Base-by-base conservation (phyloP, 2,888 invertebrate species). In the Rotaria socialis region DNA sequence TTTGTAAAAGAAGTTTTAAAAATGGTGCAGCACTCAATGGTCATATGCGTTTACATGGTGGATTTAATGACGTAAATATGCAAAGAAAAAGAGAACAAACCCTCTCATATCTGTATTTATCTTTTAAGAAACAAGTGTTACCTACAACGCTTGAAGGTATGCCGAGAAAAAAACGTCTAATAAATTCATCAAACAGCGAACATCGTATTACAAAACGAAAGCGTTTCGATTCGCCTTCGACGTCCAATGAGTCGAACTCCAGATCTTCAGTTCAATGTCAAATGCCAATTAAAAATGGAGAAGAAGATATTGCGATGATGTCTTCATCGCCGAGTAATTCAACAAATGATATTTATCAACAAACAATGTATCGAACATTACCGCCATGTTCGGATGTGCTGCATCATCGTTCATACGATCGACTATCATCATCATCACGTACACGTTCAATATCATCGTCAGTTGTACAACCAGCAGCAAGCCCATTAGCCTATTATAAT, bases 1-100 rank as follows among this genome's bases (percentile, higher is more conserved):
- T 97, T 87, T 98, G 97, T 91, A 95, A 96, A 92, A 94, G 96
- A 89, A 95, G 95, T 91, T 98, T 97, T 92, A 97, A 97, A 92
- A 97, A 97, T 92, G 95, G 96, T 91, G 96, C 97, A 43, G 97
- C 97, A 52, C 94, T 98, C 87, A 98, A 98, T 92, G 97, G 97
- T 16, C 97, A 97, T 91, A 97, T 97, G 97, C 93, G 97, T 89
- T 93, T 97, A 88, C 97, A 98, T 91, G 97, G 97, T 84, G 97
- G 97, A 87, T 97, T 96, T 92, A 95, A 96, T 90, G 97, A 97
- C 86, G 84, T 67, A 67, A 6, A 41, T 35, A 67, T 2, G 19
- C 11, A 27, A 35, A 35, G 35, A 35, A 35, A 35, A 35, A 35
- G 2, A 35, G 35, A 35, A 35, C 2, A 35, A 35, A 35, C 35